Evolutionary conservation across 2,113 vertebrate species (phyloP).

Genomic region (Dicaeum eximium): DNA sequence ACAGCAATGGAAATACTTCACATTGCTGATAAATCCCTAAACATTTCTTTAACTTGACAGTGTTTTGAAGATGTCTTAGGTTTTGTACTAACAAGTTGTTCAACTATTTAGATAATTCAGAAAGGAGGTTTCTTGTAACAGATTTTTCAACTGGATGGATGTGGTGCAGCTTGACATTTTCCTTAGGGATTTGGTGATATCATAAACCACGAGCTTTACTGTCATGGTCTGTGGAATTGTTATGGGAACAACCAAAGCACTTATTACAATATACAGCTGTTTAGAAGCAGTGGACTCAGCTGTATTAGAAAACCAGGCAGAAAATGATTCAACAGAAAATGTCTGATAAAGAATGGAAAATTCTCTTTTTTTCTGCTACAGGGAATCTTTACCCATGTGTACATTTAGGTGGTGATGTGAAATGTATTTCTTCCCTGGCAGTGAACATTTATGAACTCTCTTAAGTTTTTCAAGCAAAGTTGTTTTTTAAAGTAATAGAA

Average conservation of each 20-base stretch:
- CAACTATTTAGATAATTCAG: not conserved
- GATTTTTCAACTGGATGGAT: not conserved
- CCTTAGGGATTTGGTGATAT: not conserved
- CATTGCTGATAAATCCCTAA: not conserved
- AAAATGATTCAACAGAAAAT: not conserved
- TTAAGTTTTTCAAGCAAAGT: not conserved
- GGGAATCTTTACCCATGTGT: not conserved
- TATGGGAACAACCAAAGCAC: not conserved
- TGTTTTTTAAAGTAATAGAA: not conserved
- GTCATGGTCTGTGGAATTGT: not conserved
- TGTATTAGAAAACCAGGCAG: not conserved
- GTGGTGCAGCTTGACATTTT: not conserved
- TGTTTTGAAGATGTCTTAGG: not conserved
- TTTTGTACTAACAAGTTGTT: constrained; percentile 11
- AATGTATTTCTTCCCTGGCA: not conserved
- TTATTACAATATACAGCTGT: not conserved
- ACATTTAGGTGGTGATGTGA: not conserved
- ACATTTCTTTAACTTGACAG: not conserved
- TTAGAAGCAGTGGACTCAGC: not conserved
- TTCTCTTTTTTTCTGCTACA: not conserved
- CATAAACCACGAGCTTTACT: not conserved
- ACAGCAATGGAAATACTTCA: not conserved
- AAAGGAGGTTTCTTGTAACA: not conserved
- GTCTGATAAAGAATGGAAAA: not conserved
- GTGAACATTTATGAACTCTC: not conserved